Conservation (phyloP, 2,797 vertebrate species). For the Cheirogaleus major region DNA sequence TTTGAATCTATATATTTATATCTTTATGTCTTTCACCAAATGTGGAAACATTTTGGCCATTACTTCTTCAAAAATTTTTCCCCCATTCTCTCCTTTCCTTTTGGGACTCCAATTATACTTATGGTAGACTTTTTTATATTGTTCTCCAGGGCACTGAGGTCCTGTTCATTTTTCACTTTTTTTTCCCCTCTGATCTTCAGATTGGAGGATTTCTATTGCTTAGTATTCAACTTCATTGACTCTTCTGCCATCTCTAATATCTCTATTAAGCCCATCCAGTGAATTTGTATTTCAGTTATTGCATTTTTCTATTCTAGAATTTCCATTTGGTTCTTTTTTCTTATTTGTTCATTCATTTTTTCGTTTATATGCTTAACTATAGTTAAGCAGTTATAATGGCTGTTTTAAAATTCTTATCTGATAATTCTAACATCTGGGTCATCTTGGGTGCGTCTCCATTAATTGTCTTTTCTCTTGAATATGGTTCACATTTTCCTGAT, state of each 20-base stretch:
- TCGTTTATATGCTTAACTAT: background rate
- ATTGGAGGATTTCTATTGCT: background rate
- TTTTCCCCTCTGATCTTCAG: background rate
- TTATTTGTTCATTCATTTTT: background rate
- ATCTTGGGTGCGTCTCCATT: background rate
- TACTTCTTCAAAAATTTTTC: background rate
- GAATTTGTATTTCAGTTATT: background rate
- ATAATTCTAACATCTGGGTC: background rate
- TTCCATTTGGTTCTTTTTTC: background rate
- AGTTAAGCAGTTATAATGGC: background rate
- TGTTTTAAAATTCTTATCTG: background rate
- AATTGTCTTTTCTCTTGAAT: background rate
- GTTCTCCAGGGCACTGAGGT: background rate
- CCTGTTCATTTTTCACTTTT: background rate
- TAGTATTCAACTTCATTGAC: background rate
- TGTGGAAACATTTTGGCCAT: background rate
- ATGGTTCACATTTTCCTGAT: constrained; percentile 1
- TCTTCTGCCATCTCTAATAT: background rate
- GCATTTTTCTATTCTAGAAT: background rate
- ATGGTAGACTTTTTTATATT: background rate
- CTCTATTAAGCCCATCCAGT: background rate
- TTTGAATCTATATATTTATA: background rate
- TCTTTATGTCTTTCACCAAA: background rate
- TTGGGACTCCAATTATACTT: background rate
- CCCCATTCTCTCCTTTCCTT: background rate